These are phyloP conservation scores for Halocaridina rubra DNA, from an alignment of 2,888 invertebrate species.

Conservation along the genomic window DNA sequence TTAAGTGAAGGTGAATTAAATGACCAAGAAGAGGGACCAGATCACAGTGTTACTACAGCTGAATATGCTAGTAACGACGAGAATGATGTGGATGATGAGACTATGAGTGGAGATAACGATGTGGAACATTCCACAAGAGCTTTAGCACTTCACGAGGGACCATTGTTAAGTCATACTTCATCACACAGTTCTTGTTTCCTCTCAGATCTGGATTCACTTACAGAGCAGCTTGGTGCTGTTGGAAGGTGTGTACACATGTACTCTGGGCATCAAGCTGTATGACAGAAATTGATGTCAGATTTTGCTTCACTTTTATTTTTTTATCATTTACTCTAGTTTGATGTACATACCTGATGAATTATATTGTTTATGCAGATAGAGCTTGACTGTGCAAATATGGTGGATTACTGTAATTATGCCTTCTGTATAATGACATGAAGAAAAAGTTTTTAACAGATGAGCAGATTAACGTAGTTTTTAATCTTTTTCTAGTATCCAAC, in stretches of 20 bases:
- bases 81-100: slow-evolving; percentile 88
- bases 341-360: not conserved
- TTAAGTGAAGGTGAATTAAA: slow-evolving; percentile 65
- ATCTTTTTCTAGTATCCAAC: slow-evolving; percentile 14
- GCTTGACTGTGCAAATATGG: too few relatives aligned
- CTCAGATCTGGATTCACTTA: slow-evolving; percentile 61
- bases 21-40: slow-evolving; percentile 61
- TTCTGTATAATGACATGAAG: too few relatives aligned
- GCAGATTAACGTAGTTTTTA: not conserved
- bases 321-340: too few relatives aligned
- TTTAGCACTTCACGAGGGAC: not conserved
- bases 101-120: slow-evolving; percentile 72
- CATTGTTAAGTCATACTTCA: slow-evolving; percentile 16
- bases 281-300: too few relatives aligned
- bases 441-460: too few relatives aligned
- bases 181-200: slow-evolving; percentile 36
- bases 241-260: slow-evolving; percentile 21
- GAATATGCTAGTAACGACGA: slow-evolving; percentile 74
- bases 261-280: too few relatives aligned
- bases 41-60: slow-evolving; percentile 52
- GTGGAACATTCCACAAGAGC: slow-evolving; percentile 54
- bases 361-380: not conserved
- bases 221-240: slow-evolving; percentile 61
- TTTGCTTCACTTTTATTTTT: too few relatives aligned
- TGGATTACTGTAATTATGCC: too few relatives aligned